phyloP scores from a whole-genome alignment of 2,113 vertebrate species.

The Hystrix cristata region DNA sequence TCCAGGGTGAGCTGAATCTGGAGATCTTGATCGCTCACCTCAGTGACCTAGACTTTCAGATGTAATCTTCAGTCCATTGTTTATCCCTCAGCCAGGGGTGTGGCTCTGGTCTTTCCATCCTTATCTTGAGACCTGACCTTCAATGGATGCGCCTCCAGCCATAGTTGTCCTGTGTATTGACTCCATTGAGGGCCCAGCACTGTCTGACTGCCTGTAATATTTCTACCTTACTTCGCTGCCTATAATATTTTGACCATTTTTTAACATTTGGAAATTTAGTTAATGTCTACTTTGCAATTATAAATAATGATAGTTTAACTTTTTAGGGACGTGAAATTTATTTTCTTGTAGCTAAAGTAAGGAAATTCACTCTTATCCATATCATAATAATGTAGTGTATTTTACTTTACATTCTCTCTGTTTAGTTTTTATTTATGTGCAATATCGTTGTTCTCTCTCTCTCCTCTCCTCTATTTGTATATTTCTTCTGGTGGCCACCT shows the following conservation, averaged over 20 bases:
- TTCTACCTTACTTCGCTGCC: too few relatives aligned
- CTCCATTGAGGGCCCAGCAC: too few relatives aligned
- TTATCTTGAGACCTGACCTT: too few relatives aligned
- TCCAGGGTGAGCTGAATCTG: too few relatives aligned
- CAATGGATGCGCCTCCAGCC: too few relatives aligned
- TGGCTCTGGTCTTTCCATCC: too few relatives aligned
- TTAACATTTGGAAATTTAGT: background rate
- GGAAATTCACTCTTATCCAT: background rate
- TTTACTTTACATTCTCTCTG: background rate
- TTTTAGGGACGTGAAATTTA: background rate
- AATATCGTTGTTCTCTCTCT: background rate
- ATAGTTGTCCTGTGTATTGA: too few relatives aligned
- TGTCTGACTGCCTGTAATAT: too few relatives aligned
- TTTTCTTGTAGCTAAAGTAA: background rate
- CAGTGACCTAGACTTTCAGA: too few relatives aligned
- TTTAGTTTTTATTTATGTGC: background rate
- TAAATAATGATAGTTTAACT: background rate
- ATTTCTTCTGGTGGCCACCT: background rate
- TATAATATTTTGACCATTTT: background rate
- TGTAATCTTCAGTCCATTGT: too few relatives aligned
- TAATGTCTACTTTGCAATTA: background rate
- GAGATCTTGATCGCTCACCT: too few relatives aligned
- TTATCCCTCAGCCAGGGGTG: too few relatives aligned
- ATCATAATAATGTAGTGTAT: background rate
- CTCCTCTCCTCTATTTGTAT: background rate